These are phyloP conservation scores for Betta splendens DNA, from an alignment of 2,797 vertebrate genomes.

Conservation along the genomic window DNA sequence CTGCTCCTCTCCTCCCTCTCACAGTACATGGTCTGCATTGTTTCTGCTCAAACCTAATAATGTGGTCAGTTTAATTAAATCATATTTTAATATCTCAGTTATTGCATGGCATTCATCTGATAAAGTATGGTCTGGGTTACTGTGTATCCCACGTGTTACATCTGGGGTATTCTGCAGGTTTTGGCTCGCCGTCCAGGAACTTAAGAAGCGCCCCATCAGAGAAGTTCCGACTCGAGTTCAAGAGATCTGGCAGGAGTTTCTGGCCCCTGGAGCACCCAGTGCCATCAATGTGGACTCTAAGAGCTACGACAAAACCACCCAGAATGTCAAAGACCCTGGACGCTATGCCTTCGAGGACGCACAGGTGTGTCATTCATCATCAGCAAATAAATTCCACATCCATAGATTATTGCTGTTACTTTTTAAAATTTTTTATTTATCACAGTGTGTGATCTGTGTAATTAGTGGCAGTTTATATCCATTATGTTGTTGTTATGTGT, in stretches of 20 bases:
- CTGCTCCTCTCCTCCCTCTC: constrained; percentile 51
- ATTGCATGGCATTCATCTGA: background rate
- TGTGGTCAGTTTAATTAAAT: constrained; percentile 14
- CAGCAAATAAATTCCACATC: background rate
- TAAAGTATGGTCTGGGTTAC: too few species aligned
- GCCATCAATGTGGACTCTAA: constrained; percentile 98
- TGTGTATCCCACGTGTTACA: background rate
- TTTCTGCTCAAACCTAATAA: constrained; percentile 24
- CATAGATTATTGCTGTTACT: background rate
- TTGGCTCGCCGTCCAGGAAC: constrained; percentile 95
- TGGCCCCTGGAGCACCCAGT: constrained; percentile 94
- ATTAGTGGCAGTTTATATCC: background rate
- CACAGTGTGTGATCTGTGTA: background rate
- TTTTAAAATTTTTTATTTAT: too few species aligned
- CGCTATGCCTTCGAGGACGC: constrained; percentile 95
- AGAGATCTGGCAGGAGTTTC: constrained; percentile 97
- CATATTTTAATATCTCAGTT: constrained; percentile 7
- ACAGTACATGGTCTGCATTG: constrained; percentile 42
- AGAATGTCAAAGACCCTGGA: constrained; percentile 96
- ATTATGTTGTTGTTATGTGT: constrained; percentile 11
- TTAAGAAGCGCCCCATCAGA: constrained; percentile 93
- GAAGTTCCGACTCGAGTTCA: constrained; percentile 93
- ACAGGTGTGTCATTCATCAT: constrained; percentile 81
- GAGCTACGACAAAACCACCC: constrained; percentile 96
- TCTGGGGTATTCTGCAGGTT: constrained; percentile 84